Evolutionary conservation across 1,140 invertebrate genomes (phyloP), one percentile per base, ranked within the genome.

Genomic region (Pseudomyrmex gracilis): DNA sequence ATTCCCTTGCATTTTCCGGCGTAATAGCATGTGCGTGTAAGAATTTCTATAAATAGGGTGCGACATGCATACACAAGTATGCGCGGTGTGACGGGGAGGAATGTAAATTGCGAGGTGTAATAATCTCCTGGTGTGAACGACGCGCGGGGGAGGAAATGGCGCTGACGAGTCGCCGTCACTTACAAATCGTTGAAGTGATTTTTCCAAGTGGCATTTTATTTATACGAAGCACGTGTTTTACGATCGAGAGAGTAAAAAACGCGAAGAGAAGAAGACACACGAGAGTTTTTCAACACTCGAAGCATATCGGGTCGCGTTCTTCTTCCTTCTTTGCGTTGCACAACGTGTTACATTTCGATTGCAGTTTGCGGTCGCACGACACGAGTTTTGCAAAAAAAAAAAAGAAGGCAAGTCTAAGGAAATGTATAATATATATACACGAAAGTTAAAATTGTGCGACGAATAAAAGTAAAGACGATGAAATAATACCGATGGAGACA

Each of bases 21-120:
- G 34, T 71, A 71, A 80, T 80, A 71, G 22, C 66, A 15, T 66
- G 76, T 60, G 55, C 63, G 58, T 67, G 63, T 49, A 80, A 80
- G 53, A 71, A 80, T 80, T 60, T 60, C 76, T 71, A 60, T 71
- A 71, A 68, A 71, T 80, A 71, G 12, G 10, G 0, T 9, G 53
- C 76, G 53, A 34, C 43, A 24, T 24, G 15, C 20, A 47, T 7
- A 24, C 15, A 9, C 5, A 34, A 15, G 34, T 53, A 34, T 63
- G 13, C 13, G 17, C 17, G 53, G 22, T 67, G 45, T 51, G 24
- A 66, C 61, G 58, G 66, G 66, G 20, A 80, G 66, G 20, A 80
- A 71, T 80, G 66, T 71, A 80, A 71, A 80, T 80, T 66, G n/a
- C 66, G 45, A 12, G 13, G 8, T 15, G 15, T 17, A 22, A 77